Evolutionary conservation across 1,140 invertebrate species (phyloP), one percentile per base, ranked within the genome.

Genomic region (Rhopalosiphum padi): DNA sequence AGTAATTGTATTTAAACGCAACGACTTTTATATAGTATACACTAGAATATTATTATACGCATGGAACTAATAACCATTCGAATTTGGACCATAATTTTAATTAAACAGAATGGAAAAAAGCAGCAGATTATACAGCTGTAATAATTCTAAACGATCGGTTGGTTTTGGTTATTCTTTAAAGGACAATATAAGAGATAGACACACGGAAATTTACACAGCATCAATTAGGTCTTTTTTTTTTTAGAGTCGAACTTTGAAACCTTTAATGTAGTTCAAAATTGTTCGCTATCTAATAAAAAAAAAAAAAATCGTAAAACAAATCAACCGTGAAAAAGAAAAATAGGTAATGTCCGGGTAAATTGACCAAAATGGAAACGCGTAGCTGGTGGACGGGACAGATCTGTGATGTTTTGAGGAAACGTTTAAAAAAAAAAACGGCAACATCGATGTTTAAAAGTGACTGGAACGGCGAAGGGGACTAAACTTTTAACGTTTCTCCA

Each of bases 1-100:
- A 89, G 51, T 89, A 89, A 89, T 89, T 53, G 88, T 35, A 37
- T 89, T 55, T 37, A 53, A 89, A 53, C n/a, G 51, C n/a, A 55
- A 53, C 35, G 51, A 89, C 88, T 55, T 88, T 89, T 89, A 37
- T 48, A 3, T 35, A 15, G 22, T 55, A 23, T 88, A 41, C 22
- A 41, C 30, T 88, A 51, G 18, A 51, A 88, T 30, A 48, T 89
- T 30, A 48, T 89, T 37, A 89, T 55, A 87, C n/a, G 46, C n/a
- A n/a, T 15, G 9, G 86, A 87, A n/a, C 46, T 48, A 87, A 87
- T 87, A 48, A 87, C 86, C 18, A 48, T 48, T 48, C 43, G 18
- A 87, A 87, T 48, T n/a, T 6, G 18, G 30, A 48, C 86, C 46
- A 87, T 87, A 48, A 51, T 48, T 87, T 87, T 87, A 87, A 87